Evolutionary conservation across 2,113 vertebrate species (phyloP).

Genomic region (Lepus europaeus): DNA sequence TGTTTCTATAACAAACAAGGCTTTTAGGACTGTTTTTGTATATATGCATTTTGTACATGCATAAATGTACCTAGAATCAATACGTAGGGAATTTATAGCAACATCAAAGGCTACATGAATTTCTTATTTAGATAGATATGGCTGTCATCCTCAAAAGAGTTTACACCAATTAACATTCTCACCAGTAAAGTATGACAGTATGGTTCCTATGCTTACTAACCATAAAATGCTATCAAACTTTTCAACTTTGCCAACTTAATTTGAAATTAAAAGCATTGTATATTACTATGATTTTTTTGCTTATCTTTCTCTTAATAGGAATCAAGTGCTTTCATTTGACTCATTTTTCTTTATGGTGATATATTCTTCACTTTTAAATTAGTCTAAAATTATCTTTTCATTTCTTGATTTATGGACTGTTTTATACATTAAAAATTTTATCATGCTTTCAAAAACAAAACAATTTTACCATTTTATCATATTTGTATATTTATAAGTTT

Average conservation of each 20-base stretch:
- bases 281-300: background rate
- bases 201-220: background rate
- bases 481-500: background rate
- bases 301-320: background rate
- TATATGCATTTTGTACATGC: background rate
- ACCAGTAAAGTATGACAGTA: background rate
- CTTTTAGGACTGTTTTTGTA: background rate
- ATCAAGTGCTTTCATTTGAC: background rate
- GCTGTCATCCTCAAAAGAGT: background rate
- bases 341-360: background rate
- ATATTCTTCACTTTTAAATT: background rate
- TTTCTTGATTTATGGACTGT: background rate
- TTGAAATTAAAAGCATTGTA: background rate
- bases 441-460: background rate
- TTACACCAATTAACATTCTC: background rate
- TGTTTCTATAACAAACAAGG: background rate
- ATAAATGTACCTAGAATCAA: background rate
- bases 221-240: background rate
- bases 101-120: background rate
- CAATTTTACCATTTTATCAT: background rate
- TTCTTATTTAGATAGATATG: slow-evolving; percentile 4
- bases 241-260: background rate
- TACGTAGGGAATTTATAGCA: background rate
- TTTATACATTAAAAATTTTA: background rate
- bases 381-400: background rate